Base-by-base conservation (phyloP, 2,113 vertebrate species). In the Donacobius atricapilla region DNA sequence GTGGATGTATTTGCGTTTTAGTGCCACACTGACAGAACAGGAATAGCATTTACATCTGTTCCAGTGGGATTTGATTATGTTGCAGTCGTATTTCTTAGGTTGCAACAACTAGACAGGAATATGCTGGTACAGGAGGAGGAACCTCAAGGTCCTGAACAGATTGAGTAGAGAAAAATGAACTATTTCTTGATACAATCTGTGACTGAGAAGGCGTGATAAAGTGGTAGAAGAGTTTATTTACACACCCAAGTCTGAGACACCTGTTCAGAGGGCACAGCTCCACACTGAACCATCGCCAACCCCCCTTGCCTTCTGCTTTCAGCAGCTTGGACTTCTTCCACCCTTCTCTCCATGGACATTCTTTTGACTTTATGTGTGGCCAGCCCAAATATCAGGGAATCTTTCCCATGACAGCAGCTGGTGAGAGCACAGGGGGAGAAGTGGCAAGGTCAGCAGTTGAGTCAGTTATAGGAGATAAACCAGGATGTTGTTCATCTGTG, bases 321-420 rank as follows among this genome's bases (percentile, higher is more conserved):
- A 50, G 87, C 68, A 93, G 92, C 90, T 87, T 95, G 95, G 88
- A 93, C 90, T 92, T 83, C 85, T 75, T 90, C 91, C 89, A 91
- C 83, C 69, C 76, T 23, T 39, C 87, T 88, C 87, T 98, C 95
- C 96, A 96, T 93, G 98, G 96, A 97, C 96, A 98, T 93, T 81
- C 96, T 95, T 97, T 94, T 89, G 97, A 96, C 95, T 98, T 95
- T 94, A 91, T 40, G 40, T 97, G 96, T 87, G 93, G 97, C 97
- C 97, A 97, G 95, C 95, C 94, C 93, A 88, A 94, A 96, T 97
- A 98, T 97, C 96, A 95, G 96, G 76, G 86, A 94, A 96, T 98
- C 97, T 98, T 98, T 97, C 96, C 96, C 96, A 97, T 97, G 97
- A 98, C 97, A 98, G 97, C 98, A 98, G 97, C 98, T 98, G 98